Evolutionary conservation across 53 echinoderm and acorn worm species (phyloP).

Genomic region (Holothuria leucospilota): DNA sequence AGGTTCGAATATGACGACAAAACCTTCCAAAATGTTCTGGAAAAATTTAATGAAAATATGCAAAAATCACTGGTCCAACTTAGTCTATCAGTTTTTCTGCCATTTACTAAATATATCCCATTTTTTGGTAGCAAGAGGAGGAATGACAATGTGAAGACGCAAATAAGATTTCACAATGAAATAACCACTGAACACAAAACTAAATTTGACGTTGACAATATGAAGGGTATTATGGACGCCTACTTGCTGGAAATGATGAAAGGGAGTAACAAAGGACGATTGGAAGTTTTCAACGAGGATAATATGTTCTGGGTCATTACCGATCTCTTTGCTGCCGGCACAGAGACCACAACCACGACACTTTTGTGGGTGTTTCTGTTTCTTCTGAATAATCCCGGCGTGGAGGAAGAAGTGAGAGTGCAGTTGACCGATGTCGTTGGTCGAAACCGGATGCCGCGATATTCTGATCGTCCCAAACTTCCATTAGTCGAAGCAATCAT

Average conservation of each 20-base stretch:
- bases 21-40: slow-evolving; percentile 9
- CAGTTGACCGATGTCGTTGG: slow-evolving; percentile 17
- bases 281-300: slow-evolving; percentile 13
- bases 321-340: slow-evolving; percentile 41
- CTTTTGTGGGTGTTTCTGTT: slow-evolving; percentile 1
- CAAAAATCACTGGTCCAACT: neutral
- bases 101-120: slow-evolving; percentile 22
- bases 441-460: neutral
- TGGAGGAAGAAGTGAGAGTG: neutral
- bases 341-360: slow-evolving; percentile 24
- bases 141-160: neutral
- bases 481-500: slow-evolving; percentile 18
- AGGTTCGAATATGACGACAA: slow-evolving; percentile 46
- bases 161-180: neutral
- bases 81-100: slow-evolving; percentile 12
- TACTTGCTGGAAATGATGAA: neutral
- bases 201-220: too few relatives aligned
- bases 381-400: slow-evolving; percentile 13
- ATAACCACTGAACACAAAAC: neutral
- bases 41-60: slow-evolving; percentile 5
- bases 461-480: slow-evolving; percentile 26
- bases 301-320: slow-evolving; percentile 35
- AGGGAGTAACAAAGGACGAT: neutral
- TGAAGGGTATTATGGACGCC: neutral
- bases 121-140: neutral